Base-by-base conservation (phyloP, 2,113 vertebrate genomes). In the Saguinus imperator region DNA sequence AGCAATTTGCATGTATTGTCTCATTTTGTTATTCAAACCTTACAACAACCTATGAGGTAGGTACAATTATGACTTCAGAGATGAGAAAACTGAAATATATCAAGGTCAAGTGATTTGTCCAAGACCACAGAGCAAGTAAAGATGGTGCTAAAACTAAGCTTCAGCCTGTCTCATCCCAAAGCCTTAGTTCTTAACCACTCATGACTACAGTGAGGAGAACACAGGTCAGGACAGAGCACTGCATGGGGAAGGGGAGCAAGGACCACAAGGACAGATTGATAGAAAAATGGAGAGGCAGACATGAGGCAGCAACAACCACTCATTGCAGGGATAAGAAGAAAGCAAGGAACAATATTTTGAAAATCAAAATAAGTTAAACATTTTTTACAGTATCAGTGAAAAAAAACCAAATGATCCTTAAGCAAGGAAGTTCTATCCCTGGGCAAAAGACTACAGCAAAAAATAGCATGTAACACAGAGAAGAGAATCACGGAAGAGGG, bases 301-400 rank as follows among this genome's bases (percentile, higher is more conserved):
- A 40, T 21, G 12, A 27, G n/a, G 52, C 35, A 87, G 21, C 7
- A 18, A 57, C 16, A 8, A 40, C 8, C 37, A 83, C 9, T 12
- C 50, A 83, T n/a, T 73, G 52, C 70, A 87, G 25, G 11, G 12
- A 8, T 27, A 88, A 90, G 55, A 92, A 89, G 50, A 95, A 94
- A 96, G 45, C 27, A 97, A 18, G 12, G 25, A 61, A 45, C 27
- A 88, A 64, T 21, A 75, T 81, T 83, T 79, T 83, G 17, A 52
- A 89, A 35, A 75, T 92, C 48, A 76, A 91, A 73, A 89, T 75
- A 32, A 96, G 94, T 68, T 82, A 75, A 95, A 92, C 8, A 89
- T 79, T 70, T 84, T 94, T 61, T 40, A 89, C 8, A 84, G 23
- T 66, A 61, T 95, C 43, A 89, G 12, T 61, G 37, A 45, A 92